phyloP scores from a whole-genome alignment of 1,140 invertebrate genomes.

The Hyles vespertilio region DNA sequence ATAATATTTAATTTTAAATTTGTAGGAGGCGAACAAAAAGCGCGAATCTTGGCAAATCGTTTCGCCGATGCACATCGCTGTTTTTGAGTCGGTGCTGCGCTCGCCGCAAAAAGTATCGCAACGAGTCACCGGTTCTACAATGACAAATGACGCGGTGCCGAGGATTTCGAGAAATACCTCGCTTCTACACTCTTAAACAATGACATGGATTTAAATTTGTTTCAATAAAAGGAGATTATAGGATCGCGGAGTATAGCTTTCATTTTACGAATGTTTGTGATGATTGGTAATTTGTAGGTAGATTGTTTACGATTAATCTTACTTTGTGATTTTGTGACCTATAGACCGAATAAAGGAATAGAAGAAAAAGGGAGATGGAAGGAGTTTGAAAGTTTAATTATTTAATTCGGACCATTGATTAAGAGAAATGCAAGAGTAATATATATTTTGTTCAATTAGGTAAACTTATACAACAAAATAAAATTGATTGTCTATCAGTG shows the following conservation, averaged over 20 bases:
- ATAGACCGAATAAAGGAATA: too few relatives aligned
- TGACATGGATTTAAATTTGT: conserved; percentile 47
- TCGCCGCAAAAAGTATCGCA: conserved; percentile 46
- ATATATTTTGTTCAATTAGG: too few relatives aligned
- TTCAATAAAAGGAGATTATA: conserved; percentile 44
- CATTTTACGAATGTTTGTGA: too few relatives aligned
- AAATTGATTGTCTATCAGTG: too few relatives aligned
- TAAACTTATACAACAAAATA: too few relatives aligned
- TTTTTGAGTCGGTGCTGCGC: conserved; percentile 25
- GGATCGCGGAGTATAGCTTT: background rate
- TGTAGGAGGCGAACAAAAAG: background rate
- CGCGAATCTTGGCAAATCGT: conserved; percentile 4
- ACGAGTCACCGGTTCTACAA: conserved; percentile 30
- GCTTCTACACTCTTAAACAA: conserved; percentile 39
- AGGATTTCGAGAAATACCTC: conserved; percentile 54
- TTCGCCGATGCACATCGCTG: conserved; percentile 29
- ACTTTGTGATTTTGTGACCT: too few relatives aligned
- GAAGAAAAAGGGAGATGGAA: too few relatives aligned
- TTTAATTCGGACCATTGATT: too few relatives aligned
- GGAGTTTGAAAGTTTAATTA: too few relatives aligned
- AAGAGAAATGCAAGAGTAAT: too few relatives aligned
- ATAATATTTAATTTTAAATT: background rate
- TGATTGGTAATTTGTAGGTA: too few relatives aligned
- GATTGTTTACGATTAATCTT: too few relatives aligned
- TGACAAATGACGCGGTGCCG: conserved; percentile 55